Percentiles rank a stretch among this genome's conserved stretches.
These are phyloP conservation scores for Archivesica marissinica DNA, from an alignment of 1,140 invertebrate species.

Conservation along the genomic window DNA sequence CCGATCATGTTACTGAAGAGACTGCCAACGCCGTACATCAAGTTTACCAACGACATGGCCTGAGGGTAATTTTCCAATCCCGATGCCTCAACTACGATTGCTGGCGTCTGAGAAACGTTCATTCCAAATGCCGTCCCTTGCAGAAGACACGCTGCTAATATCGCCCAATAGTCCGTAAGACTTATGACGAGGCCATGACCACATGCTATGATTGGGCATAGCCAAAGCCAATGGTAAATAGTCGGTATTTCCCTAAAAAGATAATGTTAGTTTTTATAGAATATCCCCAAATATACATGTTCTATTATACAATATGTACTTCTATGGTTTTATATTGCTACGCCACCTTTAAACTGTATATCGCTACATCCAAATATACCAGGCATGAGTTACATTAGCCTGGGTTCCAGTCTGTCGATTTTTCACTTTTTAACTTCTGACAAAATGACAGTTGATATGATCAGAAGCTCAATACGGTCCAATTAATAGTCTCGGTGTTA, in stretches of 20 bases:
- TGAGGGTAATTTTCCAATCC: conserved; percentile 13
- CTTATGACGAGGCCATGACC: conserved; percentile 13
- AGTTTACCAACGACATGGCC: conserved; percentile 31
- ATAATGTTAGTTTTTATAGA: no score
- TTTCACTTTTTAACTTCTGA: no score
- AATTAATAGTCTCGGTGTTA: no score
- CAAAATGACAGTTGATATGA: no score
- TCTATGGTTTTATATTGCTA: no score
- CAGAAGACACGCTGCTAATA: conserved; percentile 17
- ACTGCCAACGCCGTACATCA: conserved; percentile 46
- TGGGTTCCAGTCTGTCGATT: no score
- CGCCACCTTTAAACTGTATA: no score
- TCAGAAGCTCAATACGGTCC: no score
- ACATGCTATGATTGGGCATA: conserved; percentile 19
- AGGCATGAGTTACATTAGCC: no score
- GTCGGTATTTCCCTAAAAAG: conserved; percentile 19
- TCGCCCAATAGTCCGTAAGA: not conserved
- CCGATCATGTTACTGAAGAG: conserved; percentile 25
- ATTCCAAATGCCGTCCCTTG: conserved; percentile 37
- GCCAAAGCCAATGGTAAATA: conserved; percentile 30
- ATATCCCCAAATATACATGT: no score
- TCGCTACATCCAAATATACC: no score
- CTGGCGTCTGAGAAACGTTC: conserved; percentile 25
- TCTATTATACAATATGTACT: no score
- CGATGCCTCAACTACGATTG: conserved; percentile 36